Evolutionary conservation across 2,797 vertebrate genomes (phyloP).

Genomic region (Pogonophryne albipinna): DNA sequence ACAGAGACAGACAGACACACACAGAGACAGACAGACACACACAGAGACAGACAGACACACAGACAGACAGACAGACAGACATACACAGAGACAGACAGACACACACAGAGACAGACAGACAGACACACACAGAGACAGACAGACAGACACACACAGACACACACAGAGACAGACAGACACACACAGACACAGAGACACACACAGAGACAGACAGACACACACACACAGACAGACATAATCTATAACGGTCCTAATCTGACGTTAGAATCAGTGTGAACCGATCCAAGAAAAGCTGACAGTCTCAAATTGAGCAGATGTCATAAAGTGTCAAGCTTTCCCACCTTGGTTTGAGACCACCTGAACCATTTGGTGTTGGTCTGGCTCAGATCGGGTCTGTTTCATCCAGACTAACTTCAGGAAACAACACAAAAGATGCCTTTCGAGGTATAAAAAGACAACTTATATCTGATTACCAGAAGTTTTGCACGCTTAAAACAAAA

Average conservation of each 20-base stretch:
- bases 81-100: no score
- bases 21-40: fast-evolving
- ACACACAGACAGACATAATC: conserved; percentile 27
- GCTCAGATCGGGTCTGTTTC: not conserved
- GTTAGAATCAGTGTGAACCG: conserved; percentile 2
- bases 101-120: conserved; percentile 8
- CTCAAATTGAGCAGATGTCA: not conserved
- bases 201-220: not conserved
- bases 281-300: not conserved
- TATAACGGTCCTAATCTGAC: conserved; percentile 11
- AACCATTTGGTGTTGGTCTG: not conserved
- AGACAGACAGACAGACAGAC: no score
- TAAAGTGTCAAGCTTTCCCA: not conserved
- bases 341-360: not conserved
- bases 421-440: not conserved
- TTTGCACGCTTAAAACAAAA: not conserved
- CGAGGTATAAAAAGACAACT: not conserved
- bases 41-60: fast-evolving
- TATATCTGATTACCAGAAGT: conserved; percentile 2
- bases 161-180: fast-evolving
- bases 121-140: fast-evolving
- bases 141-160: fast-evolving
- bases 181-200: no score
- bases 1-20: fast-evolving
- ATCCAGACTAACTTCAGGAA: not conserved